Base-by-base conservation (phyloP, 2,888 invertebrate genomes). In the Noctua pronuba region DNA sequence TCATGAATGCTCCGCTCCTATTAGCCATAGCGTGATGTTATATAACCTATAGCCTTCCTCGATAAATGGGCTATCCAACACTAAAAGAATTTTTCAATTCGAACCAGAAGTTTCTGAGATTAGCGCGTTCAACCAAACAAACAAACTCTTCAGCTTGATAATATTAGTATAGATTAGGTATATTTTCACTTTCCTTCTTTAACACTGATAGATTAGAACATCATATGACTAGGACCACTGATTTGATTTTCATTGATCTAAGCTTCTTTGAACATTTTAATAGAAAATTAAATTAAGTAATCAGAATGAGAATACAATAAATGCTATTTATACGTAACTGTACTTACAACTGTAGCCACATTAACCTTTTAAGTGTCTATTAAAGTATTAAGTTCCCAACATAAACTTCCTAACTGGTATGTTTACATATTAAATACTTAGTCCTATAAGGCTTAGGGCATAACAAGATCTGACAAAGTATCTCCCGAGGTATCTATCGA, bases 351-450 rank as follows among this genome's bases (percentile, higher is more conserved):
- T 44, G 41, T 41, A 73, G 18, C 31, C 18, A 74, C 55, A 44
- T 35, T 75, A 74, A 44, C 13, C 13, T 10, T n/a, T 76, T 76
- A 21, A 64, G 31, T 41, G 31, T 16, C 62, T 21, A 62, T 41
- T 46, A 75, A 52, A 52, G 24, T 52, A 52, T 24, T 68, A 44
- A 44, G 44, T 41, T 41, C 1, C 10, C 10, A 10, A 44, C 44
- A 44, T 44, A 44, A 44, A 44, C 18, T 72, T 72, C 11, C 18
- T 72, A 35, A n/a, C 4, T 71, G 21, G 41, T 68, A 11, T 18
- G 16, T 28, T 35, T n/a, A 38, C 18, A 24, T 24, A 44, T 31
- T 31, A 41, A 68, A 44, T 35, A 62, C 10, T 35, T 31, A 35
- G 18, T 60, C 4, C 11, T 67, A 1, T 71, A 31, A 18, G 0